Evolutionary conservation across 1,140 invertebrate species (phyloP).

Genomic region (Nasonia vitripennis): DNA sequence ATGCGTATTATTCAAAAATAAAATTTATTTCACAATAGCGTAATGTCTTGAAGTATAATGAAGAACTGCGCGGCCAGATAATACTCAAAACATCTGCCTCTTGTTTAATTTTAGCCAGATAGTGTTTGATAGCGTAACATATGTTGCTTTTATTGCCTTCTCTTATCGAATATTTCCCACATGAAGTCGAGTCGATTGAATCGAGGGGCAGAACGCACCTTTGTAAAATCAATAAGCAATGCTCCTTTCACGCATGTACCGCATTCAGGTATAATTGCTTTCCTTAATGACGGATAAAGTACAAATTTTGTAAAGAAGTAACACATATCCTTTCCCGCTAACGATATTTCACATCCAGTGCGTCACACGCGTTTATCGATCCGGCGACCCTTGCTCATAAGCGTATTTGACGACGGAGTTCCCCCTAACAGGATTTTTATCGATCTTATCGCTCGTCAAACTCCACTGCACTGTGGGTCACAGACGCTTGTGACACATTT

Average conservation of each 20-base stretch:
- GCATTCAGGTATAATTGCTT: background rate
- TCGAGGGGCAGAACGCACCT: background rate
- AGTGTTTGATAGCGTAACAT: constrained; percentile 41
- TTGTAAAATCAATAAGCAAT: background rate
- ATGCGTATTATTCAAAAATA: background rate
- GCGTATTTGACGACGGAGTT: constrained; percentile 1
- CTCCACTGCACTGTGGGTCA: background rate
- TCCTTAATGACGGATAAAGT: background rate
- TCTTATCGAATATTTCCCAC: background rate
- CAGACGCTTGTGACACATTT: constrained; percentile 7
- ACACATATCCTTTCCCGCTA: background rate
- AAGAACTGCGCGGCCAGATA: background rate
- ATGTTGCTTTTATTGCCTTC: constrained; percentile 32
- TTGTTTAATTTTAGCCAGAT: constrained; percentile 43
- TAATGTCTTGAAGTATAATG: background rate
- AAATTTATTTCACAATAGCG: too few species aligned
- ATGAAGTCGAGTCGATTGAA: background rate
- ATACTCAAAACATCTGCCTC: constrained; percentile 42
- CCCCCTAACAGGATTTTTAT: constrained; percentile 44
- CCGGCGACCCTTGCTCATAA: constrained; percentile 7
- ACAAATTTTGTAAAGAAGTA: background rate
- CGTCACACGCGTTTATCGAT: constrained; percentile 36
- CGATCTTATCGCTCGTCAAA: constrained; percentile 45
- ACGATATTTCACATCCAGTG: background rate
- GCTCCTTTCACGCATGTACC: background rate